phyloP scores from a whole-genome alignment of 2,797 vertebrate species.

The Microcaecilia unicolor region DNA sequence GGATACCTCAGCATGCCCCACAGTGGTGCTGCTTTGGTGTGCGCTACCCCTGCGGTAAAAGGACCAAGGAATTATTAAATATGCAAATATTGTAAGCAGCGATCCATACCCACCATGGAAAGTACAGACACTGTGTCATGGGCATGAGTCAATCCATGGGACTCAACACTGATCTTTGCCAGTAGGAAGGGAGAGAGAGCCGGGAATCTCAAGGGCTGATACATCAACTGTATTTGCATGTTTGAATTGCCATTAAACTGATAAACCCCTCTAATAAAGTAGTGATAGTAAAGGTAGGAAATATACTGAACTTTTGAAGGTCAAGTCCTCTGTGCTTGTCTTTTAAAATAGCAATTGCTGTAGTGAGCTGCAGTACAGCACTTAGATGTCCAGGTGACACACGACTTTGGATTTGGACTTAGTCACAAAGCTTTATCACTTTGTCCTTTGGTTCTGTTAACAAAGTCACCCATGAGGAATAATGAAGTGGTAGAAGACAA shows the following conservation, averaged over 20 bases:
- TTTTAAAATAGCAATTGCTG: slow-evolving; percentile 35
- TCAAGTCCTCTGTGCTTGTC: slow-evolving; percentile 26
- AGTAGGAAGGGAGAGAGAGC: slow-evolving; percentile 20
- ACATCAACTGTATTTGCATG: accelerated
- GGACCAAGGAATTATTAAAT: no score
- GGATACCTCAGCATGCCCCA: no score
- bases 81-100: no score
- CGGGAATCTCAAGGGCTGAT: background rate
- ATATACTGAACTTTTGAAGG: slow-evolving; percentile 55
- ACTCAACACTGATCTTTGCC: no score
- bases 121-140: no score
- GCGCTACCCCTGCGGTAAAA: no score
- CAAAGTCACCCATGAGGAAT: slow-evolving; percentile 68
- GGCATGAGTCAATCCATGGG: no score
- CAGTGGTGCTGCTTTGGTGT: no score
- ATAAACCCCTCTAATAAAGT: no score
- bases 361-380: slow-evolving; percentile 37
- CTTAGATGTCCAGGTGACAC: slow-evolving; percentile 55
- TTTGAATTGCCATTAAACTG: background rate
- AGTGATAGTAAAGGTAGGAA: no score
- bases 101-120: no score
- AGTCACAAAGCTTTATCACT: slow-evolving; percentile 75
- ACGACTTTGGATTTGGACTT: slow-evolving; percentile 52
- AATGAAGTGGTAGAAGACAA: slow-evolving; percentile 65
- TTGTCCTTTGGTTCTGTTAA: slow-evolving; percentile 61